Conservation (phyloP, 2,888 invertebrate species). For the Ectemnius continuus region DNA sequence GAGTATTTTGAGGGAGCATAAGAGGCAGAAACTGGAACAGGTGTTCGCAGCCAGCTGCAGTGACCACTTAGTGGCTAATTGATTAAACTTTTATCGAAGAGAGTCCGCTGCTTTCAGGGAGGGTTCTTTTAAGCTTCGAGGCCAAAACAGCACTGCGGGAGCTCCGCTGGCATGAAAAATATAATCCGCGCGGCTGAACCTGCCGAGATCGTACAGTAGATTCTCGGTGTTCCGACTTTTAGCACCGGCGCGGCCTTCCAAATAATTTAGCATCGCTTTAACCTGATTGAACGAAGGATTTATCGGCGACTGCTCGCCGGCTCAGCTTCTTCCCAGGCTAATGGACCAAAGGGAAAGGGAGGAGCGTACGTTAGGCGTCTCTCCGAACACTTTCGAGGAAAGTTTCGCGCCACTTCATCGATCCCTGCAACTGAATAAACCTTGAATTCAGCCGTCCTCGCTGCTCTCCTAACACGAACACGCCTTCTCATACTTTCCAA, state of each 20-base stretch:
- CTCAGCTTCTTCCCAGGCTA: constrained; percentile 29
- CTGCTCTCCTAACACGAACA: background rate
- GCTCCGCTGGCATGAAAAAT: constrained; percentile 17
- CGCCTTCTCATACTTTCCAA: background rate
- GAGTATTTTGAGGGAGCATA: too few species aligned
- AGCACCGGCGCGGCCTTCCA: constrained; percentile 56
- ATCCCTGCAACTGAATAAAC: constrained; percentile 15
- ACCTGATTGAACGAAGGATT: constrained; percentile 73
- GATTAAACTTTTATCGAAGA: too few species aligned
- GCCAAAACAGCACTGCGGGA: too few species aligned
- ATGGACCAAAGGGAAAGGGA: constrained; percentile 29
- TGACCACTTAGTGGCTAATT: too few species aligned
- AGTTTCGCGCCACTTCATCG: constrained; percentile 18
- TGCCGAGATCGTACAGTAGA: constrained; percentile 52
- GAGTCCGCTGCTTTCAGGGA: too few species aligned
- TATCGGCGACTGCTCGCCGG: constrained; percentile 56
- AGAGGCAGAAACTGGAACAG: background rate
- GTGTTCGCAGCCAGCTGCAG: background rate
- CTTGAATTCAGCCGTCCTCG: background rate
- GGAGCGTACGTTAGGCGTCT: constrained; percentile 18
- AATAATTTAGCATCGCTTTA: constrained; percentile 76
- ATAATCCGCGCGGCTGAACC: constrained; percentile 52
- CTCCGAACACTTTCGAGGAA: constrained; percentile 17
- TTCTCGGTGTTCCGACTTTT: constrained; percentile 61
- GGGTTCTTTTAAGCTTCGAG: too few species aligned